phyloP scores from a whole-genome alignment of 2,797 vertebrate genomes.

The Astyanax mexicanus region DNA sequence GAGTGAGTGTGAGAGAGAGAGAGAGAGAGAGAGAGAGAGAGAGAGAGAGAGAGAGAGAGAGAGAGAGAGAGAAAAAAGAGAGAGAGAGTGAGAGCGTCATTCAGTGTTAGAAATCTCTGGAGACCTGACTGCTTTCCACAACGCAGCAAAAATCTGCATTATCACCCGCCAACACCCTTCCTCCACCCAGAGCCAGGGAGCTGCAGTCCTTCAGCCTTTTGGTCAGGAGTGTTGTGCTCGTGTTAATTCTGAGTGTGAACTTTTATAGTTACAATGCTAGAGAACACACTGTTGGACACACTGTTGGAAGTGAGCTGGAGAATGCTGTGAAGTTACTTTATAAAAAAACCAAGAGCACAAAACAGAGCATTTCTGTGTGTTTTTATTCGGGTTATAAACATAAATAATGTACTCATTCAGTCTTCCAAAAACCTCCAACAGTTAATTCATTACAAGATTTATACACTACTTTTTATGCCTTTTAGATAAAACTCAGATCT shows the following conservation, averaged over 20 bases:
- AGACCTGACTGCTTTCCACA: conserved; percentile 30
- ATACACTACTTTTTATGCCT: too few species aligned
- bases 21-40: too few species aligned
- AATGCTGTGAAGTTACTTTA: background rate
- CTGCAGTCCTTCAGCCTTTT: background rate
- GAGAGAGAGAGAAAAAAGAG: background rate
- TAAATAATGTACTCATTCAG: too few species aligned
- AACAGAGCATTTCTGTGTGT: too few species aligned
- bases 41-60: background rate
- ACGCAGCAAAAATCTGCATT: conserved; percentile 18
- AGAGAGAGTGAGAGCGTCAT: background rate
- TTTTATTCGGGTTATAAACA: too few species aligned
- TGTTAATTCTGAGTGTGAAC: background rate
- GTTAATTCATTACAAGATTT: too few species aligned
- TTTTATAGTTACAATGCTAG: background rate
- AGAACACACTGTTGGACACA: background rate
- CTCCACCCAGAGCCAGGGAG: background rate
- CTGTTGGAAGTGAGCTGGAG: background rate
- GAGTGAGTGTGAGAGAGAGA: background rate
- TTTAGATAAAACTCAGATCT: too few species aligned
- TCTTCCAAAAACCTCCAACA: too few species aligned
- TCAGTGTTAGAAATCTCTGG: conserved; percentile 36
- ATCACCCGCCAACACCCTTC: conserved; percentile 34
- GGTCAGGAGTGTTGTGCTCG: background rate
- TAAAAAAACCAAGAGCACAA: background rate